phyloP scores from a whole-genome alignment of 1,140 invertebrate genomes.

The Colletes latitarsis region DNA sequence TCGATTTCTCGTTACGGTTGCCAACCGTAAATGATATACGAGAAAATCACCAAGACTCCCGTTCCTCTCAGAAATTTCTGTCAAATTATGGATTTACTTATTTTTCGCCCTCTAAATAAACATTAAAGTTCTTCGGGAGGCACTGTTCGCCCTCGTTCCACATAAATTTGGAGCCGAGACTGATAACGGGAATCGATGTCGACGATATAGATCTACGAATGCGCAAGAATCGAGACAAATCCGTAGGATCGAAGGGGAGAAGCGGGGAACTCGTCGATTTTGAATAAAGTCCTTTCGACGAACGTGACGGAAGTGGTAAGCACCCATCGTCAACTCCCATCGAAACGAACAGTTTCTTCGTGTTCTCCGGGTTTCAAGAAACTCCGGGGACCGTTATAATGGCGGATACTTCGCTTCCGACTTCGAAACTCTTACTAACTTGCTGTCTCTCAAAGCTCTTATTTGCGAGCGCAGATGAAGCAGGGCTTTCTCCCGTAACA shows the following conservation, averaged over 20 bases:
- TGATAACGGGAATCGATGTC: too few species aligned
- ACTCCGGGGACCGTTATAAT: slow-evolving; percentile 37
- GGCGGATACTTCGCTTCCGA: not conserved
- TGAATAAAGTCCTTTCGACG: slow-evolving; percentile 20
- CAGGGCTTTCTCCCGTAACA: not conserved
- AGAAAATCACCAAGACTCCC: not conserved
- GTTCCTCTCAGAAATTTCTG: not conserved
- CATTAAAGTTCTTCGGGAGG: too few species aligned
- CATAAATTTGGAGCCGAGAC: too few species aligned
- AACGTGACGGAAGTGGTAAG: slow-evolving; percentile 16
- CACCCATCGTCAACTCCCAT: slow-evolving; percentile 29
- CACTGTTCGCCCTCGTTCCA: too few species aligned
- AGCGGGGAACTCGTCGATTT: too few species aligned
- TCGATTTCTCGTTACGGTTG: slow-evolving; percentile 50
- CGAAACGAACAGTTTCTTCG: slow-evolving; percentile 32
- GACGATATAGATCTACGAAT: too few species aligned
- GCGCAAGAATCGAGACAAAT: too few species aligned
- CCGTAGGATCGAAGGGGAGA: too few species aligned
- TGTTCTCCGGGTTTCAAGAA: slow-evolving; percentile 22
- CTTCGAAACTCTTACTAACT: not conserved
- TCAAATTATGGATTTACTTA: too few species aligned
- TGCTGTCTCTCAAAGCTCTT: not conserved
- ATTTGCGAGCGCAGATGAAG: not conserved
- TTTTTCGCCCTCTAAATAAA: too few species aligned
- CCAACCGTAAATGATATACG: slow-evolving; percentile 31